phyloP scores from a whole-genome alignment of 2,113 vertebrate species.

The cat (Felis catus) region F.catus_Fca126_mat1.0 CM031416.1:64457501-64458000 shows the following conservation, averaged over 20 bases:
- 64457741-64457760: not conserved
- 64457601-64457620: not conserved
- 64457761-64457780: not conserved
- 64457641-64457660: not conserved
- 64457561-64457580: not conserved
- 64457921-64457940: not conserved
- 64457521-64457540: not conserved
- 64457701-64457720: not conserved
- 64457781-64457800: not conserved
- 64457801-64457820: not conserved
- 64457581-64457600: not conserved
- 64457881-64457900: not conserved
- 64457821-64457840: not conserved
- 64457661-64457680: not conserved
- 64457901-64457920: not conserved
- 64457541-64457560: not conserved
- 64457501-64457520: not conserved
- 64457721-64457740: not conserved
- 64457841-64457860: not conserved
- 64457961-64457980: conserved; percentile 5
- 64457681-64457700: not conserved
- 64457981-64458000: not conserved
- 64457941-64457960: not conserved
- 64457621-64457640: not conserved
- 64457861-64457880: conserved; percentile 18